Evolutionary conservation across 2,113 vertebrate genomes (phyloP), one percentile per base, ranked within the genome.

Genomic region (Spea bombifrons): DNA sequence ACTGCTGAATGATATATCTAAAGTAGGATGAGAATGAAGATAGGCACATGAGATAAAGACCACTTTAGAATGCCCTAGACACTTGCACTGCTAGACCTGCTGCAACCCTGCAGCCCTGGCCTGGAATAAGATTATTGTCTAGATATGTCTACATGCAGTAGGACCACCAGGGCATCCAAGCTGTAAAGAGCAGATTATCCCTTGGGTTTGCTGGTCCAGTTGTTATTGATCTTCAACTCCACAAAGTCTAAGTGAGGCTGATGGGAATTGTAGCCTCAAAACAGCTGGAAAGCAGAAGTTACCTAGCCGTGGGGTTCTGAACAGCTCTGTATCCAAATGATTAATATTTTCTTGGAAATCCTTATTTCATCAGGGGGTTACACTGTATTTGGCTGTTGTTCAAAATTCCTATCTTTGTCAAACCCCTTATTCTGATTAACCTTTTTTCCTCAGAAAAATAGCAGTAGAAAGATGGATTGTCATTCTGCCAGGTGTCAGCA

Each of bases 401-500:
- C 15, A 49, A 70, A 49, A 70, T 50, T 50, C 46, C 45, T 8
- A 70, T 48, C 47, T 8, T 16, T 16, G 8, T 44, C 10, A 15
- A 47, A 10, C 45, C 12, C 7, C 30, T 43, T 49, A 46, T 30
- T 57, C 15, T 63, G 55, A 76, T 76, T 4, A 69, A 75, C 73
- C 16, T 66, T 59, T 76, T 45, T 30, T 17, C 5, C 10, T 7
- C 12, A 49, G 43, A 44, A 8, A 65, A 30, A 53, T 10, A 15
- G 0, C 47, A 6, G 49, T 47, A n/a, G 43, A 43, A 61, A 55
- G 49, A 47, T 8, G 67, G 49, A 43, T 57, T 76, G 8, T 69
- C 66, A 68, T 50, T 15, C 16, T 53, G 65, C 75, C 53, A 61
- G 66, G 43, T 76, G 65, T 30, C n/a, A 59, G 16, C 5, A 43